Evolutionary conservation across 2,797 vertebrate species (phyloP), one percentile per base, ranked within the genome.

Genomic region (Myotis vivesi): DNA sequence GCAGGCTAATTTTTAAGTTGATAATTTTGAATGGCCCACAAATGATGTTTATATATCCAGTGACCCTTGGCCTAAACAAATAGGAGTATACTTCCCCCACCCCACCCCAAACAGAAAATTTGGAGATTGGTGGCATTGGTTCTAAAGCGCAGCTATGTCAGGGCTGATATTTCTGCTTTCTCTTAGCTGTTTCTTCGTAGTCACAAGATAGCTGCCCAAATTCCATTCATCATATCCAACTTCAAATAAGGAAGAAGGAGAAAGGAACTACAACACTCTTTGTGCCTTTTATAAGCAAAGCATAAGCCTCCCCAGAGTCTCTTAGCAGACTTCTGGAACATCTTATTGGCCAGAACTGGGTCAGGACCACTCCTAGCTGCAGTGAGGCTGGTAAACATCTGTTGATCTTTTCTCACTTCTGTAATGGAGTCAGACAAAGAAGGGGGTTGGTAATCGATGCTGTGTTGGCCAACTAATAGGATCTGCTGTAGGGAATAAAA

Each of bases 231-330:
- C 44, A 36, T n/a, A 25, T 59, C 77, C 59, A 92, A 19, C 66
- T 89, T 51, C 64, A 96, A 94, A 59, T 82, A 83, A 89, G 77
- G 59, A 75, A 81, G n/a, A 66, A 83, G 51, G 57, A 71, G 30
- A 93, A 92, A 68, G 82, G 41, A 89, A 68, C 41, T n/a, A 25
- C 46, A 62, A 36, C 6, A 46, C 44, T 76, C 16, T 76, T 41
- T 51, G 17, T 86, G 66, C 36, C 46, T 88, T 91, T 66, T 80
- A 75, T 75, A 51, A 94, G 64, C 30, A 94, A 90, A 90, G 20
- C 62, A 17, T 72, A 41, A 82, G 69, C 62, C 55, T 82, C 57
- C 72, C 30, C 76, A 72, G 55, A 82, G 19, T 73, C 90, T 90
- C 51, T 23, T 22, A 36, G 62, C 30, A 59, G 72, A 89, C 25